phyloP scores from a whole-genome alignment of 2,888 invertebrate species.

The Dicroscelio sp. region DNA sequence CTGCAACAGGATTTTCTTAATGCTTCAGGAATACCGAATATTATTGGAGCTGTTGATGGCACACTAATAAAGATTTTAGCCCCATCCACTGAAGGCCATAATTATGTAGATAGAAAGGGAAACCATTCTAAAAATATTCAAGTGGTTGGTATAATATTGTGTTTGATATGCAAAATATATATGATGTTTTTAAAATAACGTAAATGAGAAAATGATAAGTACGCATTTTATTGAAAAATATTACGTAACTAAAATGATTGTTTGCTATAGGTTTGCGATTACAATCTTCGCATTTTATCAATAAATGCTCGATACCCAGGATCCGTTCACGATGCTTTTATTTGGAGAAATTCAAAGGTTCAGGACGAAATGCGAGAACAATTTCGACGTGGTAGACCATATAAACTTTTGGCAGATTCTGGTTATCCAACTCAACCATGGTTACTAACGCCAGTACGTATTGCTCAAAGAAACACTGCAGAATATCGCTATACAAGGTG shows the following conservation, averaged over 20 bases:
- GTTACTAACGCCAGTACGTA: not conserved
- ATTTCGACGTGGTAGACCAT: not conserved
- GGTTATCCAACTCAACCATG: constrained; percentile 4
- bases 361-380: too few species aligned
- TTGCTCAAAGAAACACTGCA: not conserved
- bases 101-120: not conserved
- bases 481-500: not conserved
- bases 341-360: not conserved
- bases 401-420: not conserved
- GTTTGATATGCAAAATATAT: too few species aligned
- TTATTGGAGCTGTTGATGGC: too few species aligned
- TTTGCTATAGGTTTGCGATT: not conserved
- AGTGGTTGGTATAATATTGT: not conserved
- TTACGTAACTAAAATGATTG: too few species aligned
- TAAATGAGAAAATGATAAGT: too few species aligned
- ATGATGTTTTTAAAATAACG: too few species aligned
- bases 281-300: not conserved
- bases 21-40: too few species aligned
- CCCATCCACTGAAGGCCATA: too few species aligned
- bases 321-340: not conserved
- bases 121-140: not conserved
- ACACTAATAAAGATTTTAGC: too few species aligned
- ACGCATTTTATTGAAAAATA: too few species aligned
- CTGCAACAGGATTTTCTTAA: too few species aligned
- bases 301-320: not conserved